These are phyloP conservation scores for Bicyclus anynana DNA, from an alignment of 1,140 invertebrate species.

Conservation along the genomic window DNA sequence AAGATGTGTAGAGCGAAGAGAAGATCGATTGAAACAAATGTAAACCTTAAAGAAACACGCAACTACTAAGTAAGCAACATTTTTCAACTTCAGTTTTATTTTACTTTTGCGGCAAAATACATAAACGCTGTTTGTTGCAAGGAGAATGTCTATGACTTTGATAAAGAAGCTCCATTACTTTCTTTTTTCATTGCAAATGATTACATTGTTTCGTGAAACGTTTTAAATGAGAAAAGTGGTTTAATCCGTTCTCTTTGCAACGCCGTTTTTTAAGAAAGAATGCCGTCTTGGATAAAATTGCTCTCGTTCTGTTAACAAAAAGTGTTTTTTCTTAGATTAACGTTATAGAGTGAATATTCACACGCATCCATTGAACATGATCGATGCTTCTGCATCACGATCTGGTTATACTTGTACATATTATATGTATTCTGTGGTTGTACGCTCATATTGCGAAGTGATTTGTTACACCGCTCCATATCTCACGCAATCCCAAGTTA, in stretches of 20 bases:
- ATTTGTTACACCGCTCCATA: slow-evolving; percentile 29
- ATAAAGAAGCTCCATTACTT: not conserved
- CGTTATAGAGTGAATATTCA: slow-evolving; percentile 17
- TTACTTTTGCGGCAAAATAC: too few relatives aligned
- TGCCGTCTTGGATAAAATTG: not conserved
- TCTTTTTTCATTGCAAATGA: not conserved
- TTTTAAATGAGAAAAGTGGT: not conserved
- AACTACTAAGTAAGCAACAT: too few relatives aligned
- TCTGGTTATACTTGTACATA: slow-evolving; percentile 7
- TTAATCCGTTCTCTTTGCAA: not conserved
- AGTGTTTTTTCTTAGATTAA: not conserved
- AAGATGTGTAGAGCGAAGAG: too few relatives aligned
- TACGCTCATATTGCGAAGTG: slow-evolving; percentile 23
- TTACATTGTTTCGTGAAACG: not conserved
- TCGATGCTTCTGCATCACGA: slow-evolving; percentile 33
- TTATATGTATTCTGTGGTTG: too few relatives aligned
- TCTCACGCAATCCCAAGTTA: slow-evolving; percentile 23
- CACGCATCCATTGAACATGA: slow-evolving; percentile 19
- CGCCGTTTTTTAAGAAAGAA: not conserved
- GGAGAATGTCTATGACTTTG: not conserved
- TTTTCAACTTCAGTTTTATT: too few relatives aligned
- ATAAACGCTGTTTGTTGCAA: not conserved
- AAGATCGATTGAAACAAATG: too few relatives aligned
- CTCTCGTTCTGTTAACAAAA: not conserved
- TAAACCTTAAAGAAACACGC: too few relatives aligned